These are phyloP conservation scores for Stenodera caucasica DNA, from an alignment of 2,888 invertebrate species.

Conservation along the genomic window DNA sequence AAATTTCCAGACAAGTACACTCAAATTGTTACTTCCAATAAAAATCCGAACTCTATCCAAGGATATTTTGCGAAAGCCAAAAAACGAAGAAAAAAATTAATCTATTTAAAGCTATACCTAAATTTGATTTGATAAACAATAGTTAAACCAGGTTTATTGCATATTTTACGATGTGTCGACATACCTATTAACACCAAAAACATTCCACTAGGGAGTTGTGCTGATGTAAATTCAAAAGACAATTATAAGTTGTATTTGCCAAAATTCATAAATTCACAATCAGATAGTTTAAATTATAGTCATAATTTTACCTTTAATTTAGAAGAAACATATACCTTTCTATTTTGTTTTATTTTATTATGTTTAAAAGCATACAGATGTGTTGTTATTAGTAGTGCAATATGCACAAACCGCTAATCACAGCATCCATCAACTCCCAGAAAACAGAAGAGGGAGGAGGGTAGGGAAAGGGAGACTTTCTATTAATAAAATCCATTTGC, in stretches of 20 bases:
- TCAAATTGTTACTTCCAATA: conserved; percentile 14
- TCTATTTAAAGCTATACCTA: neutral
- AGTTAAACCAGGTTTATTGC: neutral
- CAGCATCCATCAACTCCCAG: conserved; percentile 38
- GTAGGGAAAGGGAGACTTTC: conserved; percentile 19
- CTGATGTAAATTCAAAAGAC: conserved; percentile 13
- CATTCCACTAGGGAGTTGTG: conserved; percentile 15
- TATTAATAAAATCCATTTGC: conserved; percentile 37
- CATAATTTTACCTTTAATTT: conserved; percentile 25
- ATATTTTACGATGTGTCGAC: neutral
- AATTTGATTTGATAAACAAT: neutral
- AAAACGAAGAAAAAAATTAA: no score
- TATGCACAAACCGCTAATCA: conserved; percentile 42
- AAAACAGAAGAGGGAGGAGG: neutral
- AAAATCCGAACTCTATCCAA: no score
- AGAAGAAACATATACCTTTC: neutral
- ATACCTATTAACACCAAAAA: conserved; percentile 5
- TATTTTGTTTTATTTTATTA: neutral
- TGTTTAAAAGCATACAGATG: conserved; percentile 1
- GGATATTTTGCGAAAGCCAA: no score
- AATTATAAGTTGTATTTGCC: conserved; percentile 20
- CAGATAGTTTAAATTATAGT: conserved; percentile 20
- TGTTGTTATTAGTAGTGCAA: conserved; percentile 28
- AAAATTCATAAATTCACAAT: conserved; percentile 27
- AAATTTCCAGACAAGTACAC: conserved; percentile 25